Base-by-base conservation (phyloP, 2,888 invertebrate species). In the Napeogenes inachia region DNA sequence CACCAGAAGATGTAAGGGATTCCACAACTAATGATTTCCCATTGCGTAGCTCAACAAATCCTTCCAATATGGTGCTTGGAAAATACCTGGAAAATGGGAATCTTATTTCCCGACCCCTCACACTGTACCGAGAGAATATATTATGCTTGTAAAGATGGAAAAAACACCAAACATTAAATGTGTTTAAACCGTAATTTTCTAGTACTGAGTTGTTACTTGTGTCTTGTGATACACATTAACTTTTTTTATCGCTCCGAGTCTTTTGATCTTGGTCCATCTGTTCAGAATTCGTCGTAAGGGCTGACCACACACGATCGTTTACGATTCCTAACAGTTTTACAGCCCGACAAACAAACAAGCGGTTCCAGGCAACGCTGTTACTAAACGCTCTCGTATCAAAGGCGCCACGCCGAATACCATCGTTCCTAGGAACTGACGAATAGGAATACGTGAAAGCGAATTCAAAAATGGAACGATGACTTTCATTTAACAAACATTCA, bases 221-320 rank as follows among this genome's bases (percentile, higher is more conserved):
- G 56, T 67, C 85, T 82, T 80, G 81, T 80, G 56, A 68, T 83
- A 80, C 83, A 82, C 87, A 88, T 88, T 81, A 87, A 87, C 82
- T 75, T 84, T 77, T 87, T 89, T 90, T 88, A 89, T 87, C 84
- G 80, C 82, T 79, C 75, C 72, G 64, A 75, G 73, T 78, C 86
- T 84, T 89, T 90, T 90, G 90, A 90, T 89, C 82, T 89, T 82
- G 67, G 75, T 76, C 84, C 90, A 89, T 89, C 90, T 89, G 90
- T 83, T 82, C 81, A 76, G 81, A 85, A 82, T 89, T 90, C 90
- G 89, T 84, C 86, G 89, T 90, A 90, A 90, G 89, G 87, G 85
- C 85, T 85, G 89, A 82, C 90, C 89, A 90, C 90, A 89, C 90
- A 88, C 89, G 88, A 83, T 69, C 82, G 86, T 89, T 89, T 90